Evolutionary conservation across 2,113 vertebrate genomes (phyloP), one percentile per base, ranked within the genome.

Genomic region (Naja naja): DNA sequence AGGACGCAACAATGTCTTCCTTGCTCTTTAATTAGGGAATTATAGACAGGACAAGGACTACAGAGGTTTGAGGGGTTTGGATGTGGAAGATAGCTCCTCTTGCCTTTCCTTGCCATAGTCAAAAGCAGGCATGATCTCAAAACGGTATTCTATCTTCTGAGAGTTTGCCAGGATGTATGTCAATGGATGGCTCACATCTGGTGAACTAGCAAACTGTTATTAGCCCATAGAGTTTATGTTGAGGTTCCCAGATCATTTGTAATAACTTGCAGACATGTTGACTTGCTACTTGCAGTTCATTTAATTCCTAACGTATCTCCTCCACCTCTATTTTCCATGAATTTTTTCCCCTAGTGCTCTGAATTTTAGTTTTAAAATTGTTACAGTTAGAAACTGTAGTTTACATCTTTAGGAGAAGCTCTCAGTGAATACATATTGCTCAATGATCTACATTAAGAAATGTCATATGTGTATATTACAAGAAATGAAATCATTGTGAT

Each of bases 371-470:
- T 5, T 53, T 55, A 14, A 30, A 22, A 27, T 47, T 64, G 64
- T 52, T 89, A 56, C 43, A 49, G 23, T 90, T 54, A 22, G 34
- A 45, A 49, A 60, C 87, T 69, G 81, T 18, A 93, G 12, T 5
- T 25, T 49, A 58, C 86, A 43, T 27, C 22, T 2, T 1, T 60
- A 90, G 69, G 69, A 52, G 60, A 6, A 30, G 30, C 30, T 52
- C 85, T 89, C 43, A 93, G 88, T 92, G 34, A 88, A 92, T 95
- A 64, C 45, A 11, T 0, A 91, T 94, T 91, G 5, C 93, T 54
- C 22, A 92, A 53, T 25, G 0, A 0, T 0, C 18, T 92, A 25
- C 92, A 88, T 43, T 90, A 30, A 94, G 53, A 90, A 55, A 11
- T 89, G n/a, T 90, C 23, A 85, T 5, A 3, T 60, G 55, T 16